Conservation (phyloP, 1,140 invertebrate species). For the Bactericera cockerelli region DNA sequence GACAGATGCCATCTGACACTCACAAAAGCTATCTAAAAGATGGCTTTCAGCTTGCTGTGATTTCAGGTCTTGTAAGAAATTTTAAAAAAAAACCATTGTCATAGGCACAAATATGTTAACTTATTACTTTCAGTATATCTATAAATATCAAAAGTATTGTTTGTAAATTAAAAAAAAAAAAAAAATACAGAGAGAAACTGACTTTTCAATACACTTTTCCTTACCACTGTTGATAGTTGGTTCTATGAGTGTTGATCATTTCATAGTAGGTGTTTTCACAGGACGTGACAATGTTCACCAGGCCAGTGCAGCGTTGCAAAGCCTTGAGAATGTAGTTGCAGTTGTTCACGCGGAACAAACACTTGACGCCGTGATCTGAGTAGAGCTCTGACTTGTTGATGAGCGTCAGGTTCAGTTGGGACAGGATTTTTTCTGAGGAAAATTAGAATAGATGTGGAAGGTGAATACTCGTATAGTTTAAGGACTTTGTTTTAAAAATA, state of each 20-base stretch:
- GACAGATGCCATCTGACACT: too few relatives aligned
- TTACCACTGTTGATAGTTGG: slow-evolving; percentile 58
- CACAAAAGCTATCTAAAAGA: too few relatives aligned
- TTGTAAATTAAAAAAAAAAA: too few relatives aligned
- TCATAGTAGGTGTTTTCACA: slow-evolving; percentile 70
- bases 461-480: too few relatives aligned
- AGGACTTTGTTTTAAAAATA: too few relatives aligned
- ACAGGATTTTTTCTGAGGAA: slow-evolving; percentile 61
- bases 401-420: slow-evolving; percentile 67
- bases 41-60: too few relatives aligned
- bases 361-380: slow-evolving; percentile 59
- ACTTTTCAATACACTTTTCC: neutral
- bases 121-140: too few relatives aligned
- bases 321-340: slow-evolving; percentile 86
- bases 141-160: too few relatives aligned
- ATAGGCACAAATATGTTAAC: too few relatives aligned
- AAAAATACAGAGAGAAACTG: too few relatives aligned
- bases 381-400: slow-evolving; percentile 72
- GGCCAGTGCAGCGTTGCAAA: slow-evolving; percentile 60
- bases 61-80: too few relatives aligned
- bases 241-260: slow-evolving; percentile 64
- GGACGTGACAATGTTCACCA: slow-evolving; percentile 59
- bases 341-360: slow-evolving; percentile 81
- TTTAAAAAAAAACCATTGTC: too few relatives aligned
- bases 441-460: slow-evolving; percentile 14